Conservation (phyloP, 2,113 vertebrate genomes). For the Pungitius pungitius region DNA sequence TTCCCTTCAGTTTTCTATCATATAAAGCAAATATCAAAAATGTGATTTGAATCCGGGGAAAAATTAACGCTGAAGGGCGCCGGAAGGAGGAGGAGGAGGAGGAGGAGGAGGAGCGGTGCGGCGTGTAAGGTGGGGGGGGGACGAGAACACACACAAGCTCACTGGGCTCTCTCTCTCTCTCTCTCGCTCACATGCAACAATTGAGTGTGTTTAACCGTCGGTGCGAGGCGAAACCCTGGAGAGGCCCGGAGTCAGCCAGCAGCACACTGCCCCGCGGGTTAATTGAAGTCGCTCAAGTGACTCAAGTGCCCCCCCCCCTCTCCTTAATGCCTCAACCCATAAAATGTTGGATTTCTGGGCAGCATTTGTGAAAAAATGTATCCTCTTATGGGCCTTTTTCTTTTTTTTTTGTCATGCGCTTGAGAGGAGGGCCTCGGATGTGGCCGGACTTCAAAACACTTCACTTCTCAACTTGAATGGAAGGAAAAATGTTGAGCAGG, state of each 20-base stretch:
- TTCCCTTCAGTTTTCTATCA: constrained; percentile 80
- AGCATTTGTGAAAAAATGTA: constrained; percentile 68
- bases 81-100: constrained; percentile 71
- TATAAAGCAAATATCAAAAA: constrained; percentile 87
- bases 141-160: constrained; percentile 38
- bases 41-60: constrained; percentile 83
- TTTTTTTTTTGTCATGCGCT: constrained; percentile 57
- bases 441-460: constrained; percentile 51
- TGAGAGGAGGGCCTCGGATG: constrained; percentile 58
- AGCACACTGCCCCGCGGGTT: constrained; percentile 75
- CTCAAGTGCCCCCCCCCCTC: constrained; percentile 63
- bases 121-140: neutral
- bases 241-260: constrained; percentile 48
- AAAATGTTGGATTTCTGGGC: constrained; percentile 76
- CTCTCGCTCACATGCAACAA: constrained; percentile 66
- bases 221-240: constrained; percentile 46
- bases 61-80: constrained; percentile 80
- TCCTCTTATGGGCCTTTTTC: constrained; percentile 45
- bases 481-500: constrained; percentile 58
- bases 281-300: constrained; percentile 78
- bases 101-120: constrained; percentile 53
- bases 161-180: too few relatives aligned
- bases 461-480: constrained; percentile 62
- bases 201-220: constrained; percentile 56
- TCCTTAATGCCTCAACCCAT: constrained; percentile 76